These are phyloP conservation scores for Macrotus californicus DNA, from an alignment of 2,113 vertebrate species.

Conservation along the genomic window DNA sequence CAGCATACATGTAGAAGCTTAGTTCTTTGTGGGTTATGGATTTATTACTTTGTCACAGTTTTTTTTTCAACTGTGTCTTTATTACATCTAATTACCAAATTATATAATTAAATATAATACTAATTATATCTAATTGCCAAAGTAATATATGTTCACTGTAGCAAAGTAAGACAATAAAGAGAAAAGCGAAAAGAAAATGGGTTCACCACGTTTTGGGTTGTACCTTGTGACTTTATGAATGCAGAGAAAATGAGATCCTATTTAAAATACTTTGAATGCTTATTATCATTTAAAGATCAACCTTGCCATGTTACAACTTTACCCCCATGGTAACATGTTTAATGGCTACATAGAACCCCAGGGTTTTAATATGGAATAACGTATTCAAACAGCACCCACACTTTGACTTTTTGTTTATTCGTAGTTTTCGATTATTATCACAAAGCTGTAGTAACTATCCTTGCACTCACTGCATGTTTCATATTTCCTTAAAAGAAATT, in stretches of 20 bases:
- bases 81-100: neutral
- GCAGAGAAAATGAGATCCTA: neutral
- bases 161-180: neutral
- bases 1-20: neutral
- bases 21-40: neutral
- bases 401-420: constrained; percentile 9
- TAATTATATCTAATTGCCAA: neutral
- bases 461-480: neutral
- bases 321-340: neutral
- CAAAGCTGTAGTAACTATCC: neutral
- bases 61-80: neutral
- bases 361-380: neutral
- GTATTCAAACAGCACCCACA: neutral
- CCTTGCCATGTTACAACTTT: neutral
- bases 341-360: neutral
- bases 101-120: neutral
- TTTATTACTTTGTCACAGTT: neutral
- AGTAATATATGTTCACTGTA: neutral
- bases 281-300: constrained; percentile 1
- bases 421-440: neutral
- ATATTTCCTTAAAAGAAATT: constrained; percentile 24
- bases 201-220: neutral
- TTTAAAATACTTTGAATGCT: neutral
- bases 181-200: constrained; percentile 27
- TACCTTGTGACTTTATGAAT: neutral